Conservation (phyloP, 2,113 vertebrate genomes). For the Tapirus terrestris region DNA sequence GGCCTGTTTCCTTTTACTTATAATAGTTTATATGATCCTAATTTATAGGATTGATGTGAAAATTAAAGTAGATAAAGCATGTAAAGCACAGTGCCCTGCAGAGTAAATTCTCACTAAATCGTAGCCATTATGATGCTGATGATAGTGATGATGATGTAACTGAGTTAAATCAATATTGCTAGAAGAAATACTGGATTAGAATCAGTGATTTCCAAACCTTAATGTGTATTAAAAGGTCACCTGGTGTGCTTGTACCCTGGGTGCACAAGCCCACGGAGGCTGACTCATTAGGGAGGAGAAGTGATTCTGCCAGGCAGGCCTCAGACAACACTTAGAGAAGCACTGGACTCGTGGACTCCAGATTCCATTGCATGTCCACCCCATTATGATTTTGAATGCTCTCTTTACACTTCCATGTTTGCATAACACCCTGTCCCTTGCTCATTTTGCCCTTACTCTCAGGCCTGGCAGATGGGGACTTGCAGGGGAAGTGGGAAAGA, state of each 20-base stretch:
- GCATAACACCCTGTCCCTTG: background rate
- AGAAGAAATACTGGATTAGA: background rate
- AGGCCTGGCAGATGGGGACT: background rate
- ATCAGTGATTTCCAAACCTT: background rate
- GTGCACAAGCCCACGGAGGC: background rate
- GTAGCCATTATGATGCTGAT: background rate
- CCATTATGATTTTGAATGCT: background rate
- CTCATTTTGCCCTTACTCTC: background rate
- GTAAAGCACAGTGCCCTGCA: background rate
- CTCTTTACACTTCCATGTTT: background rate
- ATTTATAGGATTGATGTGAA: background rate
- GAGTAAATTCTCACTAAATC: background rate
- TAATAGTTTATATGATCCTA: background rate
- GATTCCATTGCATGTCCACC: background rate
- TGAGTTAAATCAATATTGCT: background rate
- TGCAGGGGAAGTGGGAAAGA: background rate
- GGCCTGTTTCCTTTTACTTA: background rate
- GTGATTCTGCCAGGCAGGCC: background rate
- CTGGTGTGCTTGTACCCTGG: background rate
- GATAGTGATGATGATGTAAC: background rate
- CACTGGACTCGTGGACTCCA: too few relatives aligned
- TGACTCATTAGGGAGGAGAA: background rate
- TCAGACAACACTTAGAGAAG: background rate
- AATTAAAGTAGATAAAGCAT: background rate
- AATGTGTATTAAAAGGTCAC: background rate